Conservation (phyloP, 2,113 vertebrate genomes). For the Tursiops truncatus region DNA sequence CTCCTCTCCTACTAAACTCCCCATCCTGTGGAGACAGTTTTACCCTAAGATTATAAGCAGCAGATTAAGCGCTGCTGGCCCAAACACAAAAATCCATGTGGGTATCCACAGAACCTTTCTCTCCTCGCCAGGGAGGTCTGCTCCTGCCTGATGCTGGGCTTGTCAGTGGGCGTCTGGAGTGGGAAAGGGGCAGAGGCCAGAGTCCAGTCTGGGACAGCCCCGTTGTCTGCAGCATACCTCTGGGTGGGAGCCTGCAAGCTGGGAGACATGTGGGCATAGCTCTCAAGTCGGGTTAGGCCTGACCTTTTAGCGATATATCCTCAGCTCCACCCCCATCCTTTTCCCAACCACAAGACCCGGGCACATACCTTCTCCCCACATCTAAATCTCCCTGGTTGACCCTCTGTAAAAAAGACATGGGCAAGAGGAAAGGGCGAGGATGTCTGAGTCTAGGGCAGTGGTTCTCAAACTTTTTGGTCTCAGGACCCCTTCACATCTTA, state of each 20-base stretch:
- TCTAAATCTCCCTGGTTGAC: background rate
- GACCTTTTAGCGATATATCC: background rate
- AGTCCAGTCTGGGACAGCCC: background rate
- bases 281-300: background rate
- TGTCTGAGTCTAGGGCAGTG: background rate
- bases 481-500: background rate
- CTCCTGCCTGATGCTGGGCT: background rate
- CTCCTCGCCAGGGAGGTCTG: background rate
- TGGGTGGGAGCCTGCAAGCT: background rate
- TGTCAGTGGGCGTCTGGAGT: background rate
- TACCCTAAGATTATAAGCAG: background rate
- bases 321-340: background rate
- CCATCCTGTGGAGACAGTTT: background rate
- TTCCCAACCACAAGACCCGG: background rate
- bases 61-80: background rate
- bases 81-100: background rate
- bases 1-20: background rate
- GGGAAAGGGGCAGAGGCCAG: background rate
- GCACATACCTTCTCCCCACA: background rate
- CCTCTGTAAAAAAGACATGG: background rate
- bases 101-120: background rate
- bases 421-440: background rate
- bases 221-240: background rate
- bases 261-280: background rate
- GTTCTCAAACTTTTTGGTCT: background rate